A percentile compares a stretch with the other conserved stretches of the same genome.
These are phyloP conservation scores for Tortricodes alternella DNA, from an alignment of 2,888 invertebrate species.

Conservation along the genomic window DNA sequence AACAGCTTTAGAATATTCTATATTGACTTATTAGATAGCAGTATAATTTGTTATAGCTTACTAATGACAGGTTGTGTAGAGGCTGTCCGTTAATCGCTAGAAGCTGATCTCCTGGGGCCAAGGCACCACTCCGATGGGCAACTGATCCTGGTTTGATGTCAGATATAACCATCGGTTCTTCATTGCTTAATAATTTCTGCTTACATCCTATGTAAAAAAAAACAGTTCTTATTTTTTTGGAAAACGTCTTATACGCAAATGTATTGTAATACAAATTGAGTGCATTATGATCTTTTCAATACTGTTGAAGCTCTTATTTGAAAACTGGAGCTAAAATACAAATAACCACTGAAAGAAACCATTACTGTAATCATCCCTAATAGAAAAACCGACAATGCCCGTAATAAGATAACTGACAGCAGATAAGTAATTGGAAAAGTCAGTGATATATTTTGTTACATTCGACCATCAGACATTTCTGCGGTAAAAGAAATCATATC, in stretches of 20 bases:
- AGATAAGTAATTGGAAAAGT: slow-evolving; percentile 11
- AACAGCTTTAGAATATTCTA: too few relatives aligned
- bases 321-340: not conserved
- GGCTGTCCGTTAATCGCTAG: slow-evolving; percentile 94
- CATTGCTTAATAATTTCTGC: slow-evolving; percentile 75
- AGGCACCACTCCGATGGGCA: slow-evolving; percentile 94
- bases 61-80: slow-evolving; percentile 86
- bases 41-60: slow-evolving; percentile 49
- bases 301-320: not conserved
- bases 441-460: slow-evolving; percentile 4
- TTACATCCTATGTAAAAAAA: slow-evolving; percentile 62
- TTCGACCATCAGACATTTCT: not conserved
- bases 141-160: slow-evolving; percentile 95
- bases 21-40: too few relatives aligned
- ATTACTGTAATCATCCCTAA: not conserved
- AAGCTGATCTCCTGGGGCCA: slow-evolving; percentile 93
- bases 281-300: too few relatives aligned
- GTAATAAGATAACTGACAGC: not conserved
- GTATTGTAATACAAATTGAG: too few relatives aligned
- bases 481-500: not conserved
- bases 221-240: not conserved
- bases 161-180: slow-evolving; percentile 92
- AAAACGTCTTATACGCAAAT: not conserved
- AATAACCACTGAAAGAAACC: not conserved
- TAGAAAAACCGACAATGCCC: not conserved